Evolutionary conservation across 2,113 vertebrate genomes (phyloP), one percentile per base, ranked within the genome.

Genomic region (Chamaea fasciata): DNA sequence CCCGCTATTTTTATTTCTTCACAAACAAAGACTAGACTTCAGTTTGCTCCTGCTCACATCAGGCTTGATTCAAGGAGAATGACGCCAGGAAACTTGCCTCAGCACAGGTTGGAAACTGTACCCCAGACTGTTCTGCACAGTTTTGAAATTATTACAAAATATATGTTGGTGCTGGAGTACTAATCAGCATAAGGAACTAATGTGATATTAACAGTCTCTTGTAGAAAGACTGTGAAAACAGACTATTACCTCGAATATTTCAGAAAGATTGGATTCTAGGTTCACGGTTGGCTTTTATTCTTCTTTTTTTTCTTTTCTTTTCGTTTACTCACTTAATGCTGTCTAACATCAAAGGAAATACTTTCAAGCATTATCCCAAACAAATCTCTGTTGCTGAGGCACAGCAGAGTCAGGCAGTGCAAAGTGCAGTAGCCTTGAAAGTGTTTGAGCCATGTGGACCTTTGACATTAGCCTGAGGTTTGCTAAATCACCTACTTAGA

Each of bases 311-410:
- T 1, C 21, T 63, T 47, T 42, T 7, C 13, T n/a, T 28, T 18
- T 16, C 16, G 20, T 23, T 74, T 35, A 55, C n/a, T 89, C 31
- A 49, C 42, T 87, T 85, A 70, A 70, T 56, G 39, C 37, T 94
- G 31, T 78, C 77, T 92, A 71, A 67, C 68, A 93, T 88, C 74
- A 95, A 75, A 94, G 76, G 47, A 76, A 96, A 92, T 87, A 63
- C 49, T 92, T 94, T 35, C 70, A 55, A 53, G n/a, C 55, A 76
- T 89, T 96, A 95, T 88, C 63, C 83, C 15, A 15, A 80, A 63
- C 41, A 69, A 89, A 90, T 78, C 79, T 84, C 73, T 82, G 75
- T 42, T 73, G 76, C 55, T 89, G 85, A 80, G 39, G 53, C 49
- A 87, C 44, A 60, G 68, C 26, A 70, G 70, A 88, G 0, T 82